phyloP scores from a whole-genome alignment of 2,113 vertebrate genomes.

The Syngnathus floridae region DNA sequence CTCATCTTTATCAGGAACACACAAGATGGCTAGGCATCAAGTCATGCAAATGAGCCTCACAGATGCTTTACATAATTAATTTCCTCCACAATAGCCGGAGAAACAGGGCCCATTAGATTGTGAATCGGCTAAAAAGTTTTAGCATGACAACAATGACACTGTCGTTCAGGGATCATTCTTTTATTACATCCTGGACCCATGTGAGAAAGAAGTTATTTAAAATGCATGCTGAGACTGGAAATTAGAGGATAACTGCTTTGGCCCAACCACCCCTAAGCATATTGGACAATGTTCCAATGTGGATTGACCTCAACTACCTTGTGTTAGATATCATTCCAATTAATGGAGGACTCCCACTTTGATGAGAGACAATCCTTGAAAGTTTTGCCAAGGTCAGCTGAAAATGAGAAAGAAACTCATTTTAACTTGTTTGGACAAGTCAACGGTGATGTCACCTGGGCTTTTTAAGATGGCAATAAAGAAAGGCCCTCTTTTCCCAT shows the following conservation, averaged over 20 bases:
- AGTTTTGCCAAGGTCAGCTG: background rate
- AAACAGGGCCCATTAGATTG: conserved; percentile 40
- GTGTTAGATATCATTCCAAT: background rate
- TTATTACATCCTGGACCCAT: conserved; percentile 9
- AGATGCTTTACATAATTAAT: conserved; percentile 53
- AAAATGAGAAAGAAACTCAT: background rate
- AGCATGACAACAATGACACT: conserved; percentile 5
- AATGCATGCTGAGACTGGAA: background rate
- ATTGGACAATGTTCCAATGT: background rate
- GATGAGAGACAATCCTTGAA: background rate
- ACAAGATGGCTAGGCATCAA: conserved; percentile 37
- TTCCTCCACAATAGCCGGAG: conserved; percentile 39
- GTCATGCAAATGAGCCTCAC: conserved; percentile 51
- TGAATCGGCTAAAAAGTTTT: conserved; percentile 30
- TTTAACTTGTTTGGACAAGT: background rate
- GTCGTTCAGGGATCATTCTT: conserved; percentile 21
- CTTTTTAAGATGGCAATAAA: background rate
- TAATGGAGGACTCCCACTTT: background rate
- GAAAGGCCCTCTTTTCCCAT: background rate
- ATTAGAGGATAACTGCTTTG: background rate
- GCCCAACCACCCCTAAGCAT: background rate
- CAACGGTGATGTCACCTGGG: background rate
- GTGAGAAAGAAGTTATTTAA: background rate
- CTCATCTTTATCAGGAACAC: conserved; percentile 24
- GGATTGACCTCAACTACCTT: background rate